A percentile compares a stretch with the other conserved stretches of the same genome.
These are phyloP conservation scores for Iphiclides podalirius DNA, from an alignment of 2,888 invertebrate genomes.

Conservation along the genomic window DNA sequence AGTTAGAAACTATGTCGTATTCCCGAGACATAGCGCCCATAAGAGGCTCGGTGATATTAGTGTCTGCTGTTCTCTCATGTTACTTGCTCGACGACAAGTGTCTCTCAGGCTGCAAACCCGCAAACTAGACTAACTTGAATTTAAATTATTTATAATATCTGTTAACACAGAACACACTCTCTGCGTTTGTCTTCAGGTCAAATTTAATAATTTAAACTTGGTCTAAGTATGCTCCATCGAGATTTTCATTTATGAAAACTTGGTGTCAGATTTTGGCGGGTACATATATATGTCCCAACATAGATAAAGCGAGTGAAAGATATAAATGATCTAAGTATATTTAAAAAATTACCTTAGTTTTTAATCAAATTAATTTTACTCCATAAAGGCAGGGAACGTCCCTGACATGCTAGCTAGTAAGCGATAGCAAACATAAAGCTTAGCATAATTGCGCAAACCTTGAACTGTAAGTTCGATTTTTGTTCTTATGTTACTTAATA, in stretches of 20 bases:
- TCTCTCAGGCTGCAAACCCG: slow-evolving; percentile 8
- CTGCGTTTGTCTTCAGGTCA: too few species aligned
- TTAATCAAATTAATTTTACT: too few species aligned
- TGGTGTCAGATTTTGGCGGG: too few species aligned
- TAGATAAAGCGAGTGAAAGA: too few species aligned
- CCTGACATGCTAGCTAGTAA: neutral
- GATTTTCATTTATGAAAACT: too few species aligned
- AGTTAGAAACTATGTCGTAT: slow-evolving; percentile 1
- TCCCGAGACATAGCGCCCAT: neutral
- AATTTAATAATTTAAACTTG: too few species aligned
- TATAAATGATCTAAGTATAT: too few species aligned
- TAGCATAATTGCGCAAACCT: neutral
- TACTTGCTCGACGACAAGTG: slow-evolving; percentile 7
- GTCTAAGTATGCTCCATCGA: too few species aligned
- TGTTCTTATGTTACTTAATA: too few species aligned
- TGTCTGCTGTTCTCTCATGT: slow-evolving; percentile 1
- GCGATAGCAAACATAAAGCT: neutral
- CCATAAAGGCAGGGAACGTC: neutral
- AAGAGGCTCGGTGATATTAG: neutral
- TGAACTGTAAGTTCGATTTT: neutral
- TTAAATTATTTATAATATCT: slow-evolving; percentile 10
- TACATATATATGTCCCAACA: too few species aligned
- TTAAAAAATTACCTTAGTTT: neutral
- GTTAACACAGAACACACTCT: too few species aligned
- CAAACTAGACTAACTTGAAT: slow-evolving; percentile 18